These are phyloP conservation scores for Pangasianodon hypophthalmus DNA, from an alignment of 2,113 vertebrate genomes.

Conservation along the genomic window DNA sequence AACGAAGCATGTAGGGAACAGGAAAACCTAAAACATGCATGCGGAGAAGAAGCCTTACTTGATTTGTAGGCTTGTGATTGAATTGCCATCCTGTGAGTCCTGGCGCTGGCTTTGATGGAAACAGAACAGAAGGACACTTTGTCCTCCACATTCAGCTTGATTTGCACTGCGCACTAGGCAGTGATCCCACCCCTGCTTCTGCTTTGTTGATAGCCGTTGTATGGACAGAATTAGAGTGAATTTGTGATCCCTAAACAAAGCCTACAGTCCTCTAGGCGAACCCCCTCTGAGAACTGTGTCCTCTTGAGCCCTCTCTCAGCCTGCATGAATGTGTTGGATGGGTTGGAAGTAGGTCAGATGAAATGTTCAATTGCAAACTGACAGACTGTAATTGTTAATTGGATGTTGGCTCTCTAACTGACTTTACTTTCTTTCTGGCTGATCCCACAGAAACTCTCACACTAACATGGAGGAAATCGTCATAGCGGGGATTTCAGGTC, in stretches of 20 bases:
- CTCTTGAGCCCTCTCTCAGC: not conserved
- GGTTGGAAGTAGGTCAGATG: slow-evolving; percentile 28
- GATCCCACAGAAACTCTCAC: slow-evolving; percentile 56
- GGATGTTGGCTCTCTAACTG: not conserved
- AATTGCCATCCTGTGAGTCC: slow-evolving; percentile 21
- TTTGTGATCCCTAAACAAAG: slow-evolving; percentile 53
- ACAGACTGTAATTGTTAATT: slow-evolving; percentile 7
- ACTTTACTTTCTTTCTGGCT: not conserved
- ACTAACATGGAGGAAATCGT: slow-evolving; percentile 91
- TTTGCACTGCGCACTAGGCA: slow-evolving; percentile 46
- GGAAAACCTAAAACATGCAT: not conserved
- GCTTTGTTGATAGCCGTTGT: slow-evolving; percentile 32
- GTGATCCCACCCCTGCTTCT: slow-evolving; percentile 43
- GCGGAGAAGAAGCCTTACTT: not conserved
- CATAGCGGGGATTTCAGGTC: slow-evolving; percentile 91
- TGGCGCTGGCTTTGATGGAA: slow-evolving; percentile 8
- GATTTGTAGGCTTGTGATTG: not conserved
- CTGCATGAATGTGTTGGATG: not conserved
- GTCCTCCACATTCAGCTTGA: slow-evolving; percentile 26
- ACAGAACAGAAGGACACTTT: slow-evolving; percentile 45
- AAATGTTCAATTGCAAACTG: slow-evolving; percentile 4
- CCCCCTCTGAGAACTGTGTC: not conserved
- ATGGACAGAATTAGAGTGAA: slow-evolving; percentile 25
- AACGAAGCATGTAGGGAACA: not conserved
- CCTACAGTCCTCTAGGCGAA: slow-evolving; percentile 35